Evolutionary conservation across 2,797 vertebrate genomes (phyloP).

Genomic region (Lemur catta): DNA sequence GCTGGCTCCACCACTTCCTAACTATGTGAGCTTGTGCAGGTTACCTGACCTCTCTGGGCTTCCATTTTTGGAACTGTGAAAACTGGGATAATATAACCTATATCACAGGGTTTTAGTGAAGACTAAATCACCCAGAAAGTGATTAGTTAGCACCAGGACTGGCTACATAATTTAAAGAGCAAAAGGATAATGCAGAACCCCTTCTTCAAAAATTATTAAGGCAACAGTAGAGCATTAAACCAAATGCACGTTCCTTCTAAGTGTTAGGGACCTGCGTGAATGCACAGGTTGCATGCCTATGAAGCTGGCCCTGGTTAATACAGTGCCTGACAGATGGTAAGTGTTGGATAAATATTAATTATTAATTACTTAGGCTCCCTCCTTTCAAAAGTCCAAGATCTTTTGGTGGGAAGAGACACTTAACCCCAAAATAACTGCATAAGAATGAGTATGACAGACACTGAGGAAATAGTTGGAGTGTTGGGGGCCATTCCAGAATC

Average conservation of each 20-base stretch:
- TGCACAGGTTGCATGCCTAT: not conserved
- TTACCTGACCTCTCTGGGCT: not conserved
- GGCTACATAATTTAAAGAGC: not conserved
- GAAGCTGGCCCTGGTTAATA: not conserved
- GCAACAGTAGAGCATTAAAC: not conserved
- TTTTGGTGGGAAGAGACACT: not conserved
- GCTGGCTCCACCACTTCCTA: not conserved
- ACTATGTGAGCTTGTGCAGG: not conserved
- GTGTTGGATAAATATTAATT: not conserved
- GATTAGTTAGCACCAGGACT: not conserved
- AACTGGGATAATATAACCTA: not conserved
- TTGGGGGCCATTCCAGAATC: slow-evolving; percentile 1
- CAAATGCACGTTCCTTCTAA: not conserved
- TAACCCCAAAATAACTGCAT: slow-evolving; percentile 4
- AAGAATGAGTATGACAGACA: not conserved
- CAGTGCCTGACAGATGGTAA: not conserved
- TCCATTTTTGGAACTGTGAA: slow-evolving; percentile 25
- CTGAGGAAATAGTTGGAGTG: not conserved
- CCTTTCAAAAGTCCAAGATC: not conserved
- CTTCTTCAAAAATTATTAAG: not conserved
- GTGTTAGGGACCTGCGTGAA: not conserved
- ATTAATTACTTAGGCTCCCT: not conserved
- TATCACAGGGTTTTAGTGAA: not conserved
- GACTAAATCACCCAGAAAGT: not conserved
- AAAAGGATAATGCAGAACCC: not conserved